phyloP scores from a whole-genome alignment of 2,888 invertebrate species.

The Tetranychus piercei region DNA sequence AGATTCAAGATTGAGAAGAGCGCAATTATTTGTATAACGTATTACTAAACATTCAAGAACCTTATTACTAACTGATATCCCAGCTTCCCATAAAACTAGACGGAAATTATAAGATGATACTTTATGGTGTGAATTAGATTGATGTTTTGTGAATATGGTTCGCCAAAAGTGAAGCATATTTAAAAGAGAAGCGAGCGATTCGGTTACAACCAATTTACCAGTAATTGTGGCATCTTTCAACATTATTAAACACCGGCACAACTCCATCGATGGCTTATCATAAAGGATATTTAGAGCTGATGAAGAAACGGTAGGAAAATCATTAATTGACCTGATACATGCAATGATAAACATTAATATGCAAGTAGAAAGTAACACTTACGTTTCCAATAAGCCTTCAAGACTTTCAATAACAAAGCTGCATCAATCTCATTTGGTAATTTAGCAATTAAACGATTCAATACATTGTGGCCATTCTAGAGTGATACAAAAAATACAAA shows the following conservation, averaged over 20 bases:
- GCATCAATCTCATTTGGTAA: conserved; percentile 46
- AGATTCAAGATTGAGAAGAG: conserved; percentile 42
- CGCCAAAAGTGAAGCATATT: conserved; percentile 46
- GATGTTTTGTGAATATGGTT: conserved; percentile 15
- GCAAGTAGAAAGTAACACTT: conserved; percentile 20
- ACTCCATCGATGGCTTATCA: conserved; percentile 44
- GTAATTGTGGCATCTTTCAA: conserved; percentile 45
- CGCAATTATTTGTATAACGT: conserved; percentile 43
- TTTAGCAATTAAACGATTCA: conserved; percentile 34
- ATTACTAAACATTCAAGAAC: conserved; percentile 52
- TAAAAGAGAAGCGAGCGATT: conserved; percentile 43
- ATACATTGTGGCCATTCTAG: conserved; percentile 15
- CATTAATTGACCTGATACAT: background rate
- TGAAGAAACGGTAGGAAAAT: background rate
- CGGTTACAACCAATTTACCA: conserved; percentile 43
- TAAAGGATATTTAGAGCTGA: conserved; percentile 31
- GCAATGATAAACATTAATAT: background rate
- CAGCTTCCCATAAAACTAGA: conserved; percentile 44
- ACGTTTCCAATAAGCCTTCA: conserved; percentile 43
- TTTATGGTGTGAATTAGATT: conserved; percentile 7
- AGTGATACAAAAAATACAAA: background rate
- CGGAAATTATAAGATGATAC: conserved; percentile 39
- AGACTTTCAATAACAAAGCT: conserved; percentile 42
- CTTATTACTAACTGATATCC: conserved; percentile 52
- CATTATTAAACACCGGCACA: conserved; percentile 50